Percentiles rank a stretch among this genome's conserved stretches.
Conservation (phyloP, 2,797 vertebrate genomes). For the Acipenser oxyrinchus region DNA sequence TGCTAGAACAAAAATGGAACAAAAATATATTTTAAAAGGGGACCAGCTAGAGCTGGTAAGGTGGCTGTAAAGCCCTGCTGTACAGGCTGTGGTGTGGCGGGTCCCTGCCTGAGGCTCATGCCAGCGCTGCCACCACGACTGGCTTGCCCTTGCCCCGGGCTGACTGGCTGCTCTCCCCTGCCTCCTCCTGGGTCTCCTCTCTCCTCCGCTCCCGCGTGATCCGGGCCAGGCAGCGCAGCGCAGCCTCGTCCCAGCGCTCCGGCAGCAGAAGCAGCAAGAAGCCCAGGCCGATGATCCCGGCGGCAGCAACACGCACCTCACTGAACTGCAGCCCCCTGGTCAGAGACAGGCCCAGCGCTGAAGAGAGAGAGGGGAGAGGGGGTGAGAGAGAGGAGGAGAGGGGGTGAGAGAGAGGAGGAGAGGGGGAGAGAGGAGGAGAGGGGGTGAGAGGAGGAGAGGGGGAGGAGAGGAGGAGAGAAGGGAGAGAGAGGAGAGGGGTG, state of each 20-base stretch:
- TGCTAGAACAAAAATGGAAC: too few relatives aligned
- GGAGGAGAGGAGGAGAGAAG: conserved; percentile 23
- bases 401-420: too few relatives aligned
- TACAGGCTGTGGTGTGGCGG: too few relatives aligned
- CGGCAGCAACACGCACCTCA: conserved; percentile 30
- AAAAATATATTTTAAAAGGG: too few relatives aligned
- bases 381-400: background rate
- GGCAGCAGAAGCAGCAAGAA: conserved; percentile 40
- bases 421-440: too few relatives aligned
- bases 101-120: background rate
- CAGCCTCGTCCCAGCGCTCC: conserved; percentile 37
- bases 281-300: conserved; percentile 31
- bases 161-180: conserved; percentile 1
- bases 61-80: too few relatives aligned
- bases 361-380: conserved; percentile 1
- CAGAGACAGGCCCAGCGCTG: conserved; percentile 31
- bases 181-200: conserved; percentile 18
- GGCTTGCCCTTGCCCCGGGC: conserved; percentile 21
- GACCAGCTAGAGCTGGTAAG: too few relatives aligned
- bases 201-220: conserved; percentile 26
- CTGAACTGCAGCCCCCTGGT: conserved; percentile 19
- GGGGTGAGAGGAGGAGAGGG: background rate
- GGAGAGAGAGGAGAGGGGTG: conserved; percentile 33
- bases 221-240: conserved; percentile 21
- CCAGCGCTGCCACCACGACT: background rate